These are phyloP conservation scores for Bubo scandiacus DNA, from an alignment of 2,113 vertebrate species.

Conservation along the genomic window DNA sequence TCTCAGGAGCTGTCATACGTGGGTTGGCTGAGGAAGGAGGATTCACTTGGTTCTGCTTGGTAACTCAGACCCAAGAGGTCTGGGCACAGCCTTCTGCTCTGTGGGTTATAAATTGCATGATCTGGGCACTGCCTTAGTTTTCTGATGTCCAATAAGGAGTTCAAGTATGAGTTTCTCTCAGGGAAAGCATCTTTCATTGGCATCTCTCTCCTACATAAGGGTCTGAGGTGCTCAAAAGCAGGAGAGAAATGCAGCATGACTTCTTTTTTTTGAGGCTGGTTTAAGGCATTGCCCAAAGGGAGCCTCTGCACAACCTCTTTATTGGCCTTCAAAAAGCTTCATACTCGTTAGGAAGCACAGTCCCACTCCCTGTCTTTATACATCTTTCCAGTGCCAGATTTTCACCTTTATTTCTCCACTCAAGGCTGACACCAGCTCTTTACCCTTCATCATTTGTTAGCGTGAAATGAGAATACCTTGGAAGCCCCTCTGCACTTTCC, in stretches of 20 bases:
- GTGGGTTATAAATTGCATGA: not conserved
- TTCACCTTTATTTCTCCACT: not conserved
- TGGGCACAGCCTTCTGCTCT: not conserved
- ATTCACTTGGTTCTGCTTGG: not conserved
- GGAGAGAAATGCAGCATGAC: not conserved
- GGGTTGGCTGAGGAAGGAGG: not conserved
- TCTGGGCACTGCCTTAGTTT: not conserved
- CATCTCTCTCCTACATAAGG: not conserved
- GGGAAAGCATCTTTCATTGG: not conserved
- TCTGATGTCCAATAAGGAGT: not conserved
- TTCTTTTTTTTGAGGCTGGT: not conserved
- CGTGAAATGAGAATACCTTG: not conserved
- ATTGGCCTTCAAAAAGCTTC: not conserved
- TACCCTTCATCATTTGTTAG: not conserved
- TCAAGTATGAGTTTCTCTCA: not conserved
- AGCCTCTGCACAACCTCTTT: not conserved
- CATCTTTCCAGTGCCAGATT: not conserved
- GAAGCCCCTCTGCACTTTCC: not conserved
- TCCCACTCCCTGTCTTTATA: not conserved
- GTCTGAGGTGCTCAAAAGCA: not conserved
- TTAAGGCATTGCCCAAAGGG: not conserved
- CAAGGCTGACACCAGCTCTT: not conserved
- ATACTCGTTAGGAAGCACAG: not conserved
- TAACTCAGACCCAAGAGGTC: not conserved
- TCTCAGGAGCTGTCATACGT: not conserved